These are phyloP conservation scores for Perca flavescens DNA, from an alignment of 2,113 vertebrate genomes.

Conservation along the genomic window DNA sequence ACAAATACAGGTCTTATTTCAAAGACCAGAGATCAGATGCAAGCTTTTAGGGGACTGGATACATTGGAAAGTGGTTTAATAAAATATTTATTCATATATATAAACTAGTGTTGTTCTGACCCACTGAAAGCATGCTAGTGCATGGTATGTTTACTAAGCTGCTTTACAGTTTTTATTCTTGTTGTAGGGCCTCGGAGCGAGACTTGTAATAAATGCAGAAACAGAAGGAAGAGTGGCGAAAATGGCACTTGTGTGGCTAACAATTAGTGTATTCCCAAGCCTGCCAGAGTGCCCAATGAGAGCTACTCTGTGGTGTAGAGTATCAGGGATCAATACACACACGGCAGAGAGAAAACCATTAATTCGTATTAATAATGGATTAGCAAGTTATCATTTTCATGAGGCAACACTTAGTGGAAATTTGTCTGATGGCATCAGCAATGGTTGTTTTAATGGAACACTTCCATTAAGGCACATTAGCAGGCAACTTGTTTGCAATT, in stretches of 20 bases:
- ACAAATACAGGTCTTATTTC: conserved; percentile 3
- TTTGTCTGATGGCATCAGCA: conserved; percentile 81
- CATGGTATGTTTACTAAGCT: conserved; percentile 8
- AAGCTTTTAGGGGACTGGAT: background rate
- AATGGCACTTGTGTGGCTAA: conserved; percentile 77
- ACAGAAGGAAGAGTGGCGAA: conserved; percentile 59
- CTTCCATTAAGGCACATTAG: conserved; percentile 84
- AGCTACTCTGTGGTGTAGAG: conserved; percentile 72
- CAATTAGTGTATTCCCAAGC: conserved; percentile 75
- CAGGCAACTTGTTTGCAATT: conserved; percentile 82
- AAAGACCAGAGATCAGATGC: background rate
- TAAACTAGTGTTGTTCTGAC: background rate
- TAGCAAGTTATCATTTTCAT: conserved; percentile 84
- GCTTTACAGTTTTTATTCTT: conserved; percentile 20
- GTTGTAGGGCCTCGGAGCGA: conserved; percentile 36
- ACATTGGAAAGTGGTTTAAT: background rate
- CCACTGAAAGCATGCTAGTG: background rate
- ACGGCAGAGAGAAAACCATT: conserved; percentile 80
- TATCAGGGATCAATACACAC: conserved; percentile 80
- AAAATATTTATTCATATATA: background rate
- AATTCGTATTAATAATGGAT: conserved; percentile 86
- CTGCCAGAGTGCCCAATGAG: conserved; percentile 68
- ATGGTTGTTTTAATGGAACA: conserved; percentile 80
- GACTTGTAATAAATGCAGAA: conserved; percentile 65
- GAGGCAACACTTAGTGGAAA: conserved; percentile 80